Evolutionary conservation across 2,888 invertebrate species (phyloP), one percentile per base, ranked within the genome.

Genomic region (Ormyrus nitidulus): DNA sequence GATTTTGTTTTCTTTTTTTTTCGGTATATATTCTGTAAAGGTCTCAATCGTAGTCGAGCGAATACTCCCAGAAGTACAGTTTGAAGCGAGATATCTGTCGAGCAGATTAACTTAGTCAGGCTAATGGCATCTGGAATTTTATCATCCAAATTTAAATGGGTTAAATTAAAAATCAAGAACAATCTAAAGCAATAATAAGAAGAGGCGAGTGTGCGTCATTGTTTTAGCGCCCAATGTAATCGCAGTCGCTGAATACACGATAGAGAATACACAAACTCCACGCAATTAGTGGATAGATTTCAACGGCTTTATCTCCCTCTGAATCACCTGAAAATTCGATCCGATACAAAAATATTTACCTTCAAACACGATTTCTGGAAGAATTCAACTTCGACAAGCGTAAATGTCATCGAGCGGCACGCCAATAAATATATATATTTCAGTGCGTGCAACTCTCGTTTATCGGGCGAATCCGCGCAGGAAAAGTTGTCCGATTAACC

Each of bases 101-200:
- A 34, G 34, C 34, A 2, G 34, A 34, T 34, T 34, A 34, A 34
- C 34, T 34, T 34, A 34, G 34, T 34, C 34, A 34, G 34, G 34
- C 34, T 34, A 34, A 34, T 34, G 34, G 34, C 34, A n/a, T 7
- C 11, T 5, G n/a, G 49, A 13, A 9, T 56, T 56, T 11, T 56
- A 59, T 58, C n/a, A 9, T 65, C 8, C n/a, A 46, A 56, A 48
- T 56, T 46, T 34, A 34, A 65, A 65, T 10, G 58, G 58, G 19
- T 54, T 49, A 11, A 74, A 74, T 74, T 56, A 49, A 75, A 75
- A 66, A 75, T 66, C 66, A 75, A 75, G 56, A 51, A 59, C 44
- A 66, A 74, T 74, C 19, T 49, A 11, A 49, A 53, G 8, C 65
- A 75, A 65, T 73, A 64, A 59, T n/a, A 44, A 34, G 34, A 34